Base-by-base conservation (phyloP, 2,888 invertebrate species). In the Dryococelus australis region DNA sequence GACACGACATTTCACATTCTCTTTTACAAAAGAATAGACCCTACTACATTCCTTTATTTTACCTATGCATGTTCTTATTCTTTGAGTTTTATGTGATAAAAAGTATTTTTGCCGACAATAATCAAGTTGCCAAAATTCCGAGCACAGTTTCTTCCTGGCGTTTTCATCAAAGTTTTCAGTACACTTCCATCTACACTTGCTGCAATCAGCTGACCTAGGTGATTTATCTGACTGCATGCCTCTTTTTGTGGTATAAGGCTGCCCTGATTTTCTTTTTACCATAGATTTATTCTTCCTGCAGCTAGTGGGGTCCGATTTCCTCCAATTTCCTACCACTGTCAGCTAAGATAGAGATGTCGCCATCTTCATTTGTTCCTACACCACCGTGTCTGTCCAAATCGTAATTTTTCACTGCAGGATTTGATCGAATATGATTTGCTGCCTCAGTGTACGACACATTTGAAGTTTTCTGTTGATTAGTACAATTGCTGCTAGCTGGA, bases 171-270 rank as follows among this genome's bases (percentile, higher is more conserved):
- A 65, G n/a, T 65, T 65, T 65, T 4, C 24, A 24, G 35, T 85
- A 26, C 85, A 85, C 26, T 85, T 43, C 43, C 35, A 85, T 85
- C 43, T 85, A 85, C 85, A 85, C 12, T 85, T 85, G 43, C n/a
- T 43, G 43, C 85, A 85, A 13, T 85, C 43, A n/a, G 43, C 85
- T 9, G 85, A 8, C 16, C 12, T n/a, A 35, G 2, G 85, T 9
- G 47, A 47, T 85, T 85, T 85, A 26, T 16, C 85, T 43, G 20
- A 47, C 43, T 85, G 13, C n/a, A 85, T 43, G 35, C 85, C 85
- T n/a, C 35, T 85, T 24, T 85, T 85, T 43, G 43, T 85, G 26
- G 35, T 24, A 24, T 65, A 65, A 65, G n/a, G n/a, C 65, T 5
- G 10, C 65, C 65, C 65, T 16, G 20, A 65, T 65, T 10, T 65